A percentile compares a stretch with the other conserved stretches of the same genome.
These are phyloP conservation scores for Apamea epomidion DNA, from an alignment of 2,888 invertebrate genomes.

Conservation along the genomic window DNA sequence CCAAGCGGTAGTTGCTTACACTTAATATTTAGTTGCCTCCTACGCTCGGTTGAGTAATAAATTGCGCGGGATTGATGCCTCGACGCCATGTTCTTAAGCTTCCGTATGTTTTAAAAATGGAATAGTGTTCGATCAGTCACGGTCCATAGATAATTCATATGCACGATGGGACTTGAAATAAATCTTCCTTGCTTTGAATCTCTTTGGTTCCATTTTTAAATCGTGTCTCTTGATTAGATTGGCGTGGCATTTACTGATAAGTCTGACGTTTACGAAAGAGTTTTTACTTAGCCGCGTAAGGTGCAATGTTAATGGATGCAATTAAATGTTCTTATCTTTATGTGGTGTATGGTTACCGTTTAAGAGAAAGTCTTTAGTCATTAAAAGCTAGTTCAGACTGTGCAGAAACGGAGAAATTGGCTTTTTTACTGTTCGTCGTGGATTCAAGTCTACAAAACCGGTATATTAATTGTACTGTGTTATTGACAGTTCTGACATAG, in stretches of 20 bases:
- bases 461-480: not conserved
- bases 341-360: slow-evolving; percentile 42
- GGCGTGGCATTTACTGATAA: slow-evolving; percentile 74
- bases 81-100: slow-evolving; percentile 70
- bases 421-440: not conserved
- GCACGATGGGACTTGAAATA: slow-evolving; percentile 75
- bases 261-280: slow-evolving; percentile 69
- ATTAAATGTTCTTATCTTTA: slow-evolving; percentile 52
- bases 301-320: slow-evolving; percentile 50
- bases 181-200: slow-evolving; percentile 75
- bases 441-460: not conserved
- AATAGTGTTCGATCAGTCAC: slow-evolving; percentile 82
- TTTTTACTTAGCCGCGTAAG: slow-evolving; percentile 55
- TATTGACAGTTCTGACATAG: not conserved
- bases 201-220: slow-evolving; percentile 70
- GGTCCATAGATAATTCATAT: slow-evolving; percentile 79
- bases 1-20: slow-evolving; percentile 83
- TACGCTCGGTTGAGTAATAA: slow-evolving; percentile 84
- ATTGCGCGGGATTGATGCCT: slow-evolving; percentile 78
- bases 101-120: slow-evolving; percentile 79
- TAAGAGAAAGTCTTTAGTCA: slow-evolving; percentile 32
- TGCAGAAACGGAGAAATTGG: not conserved
- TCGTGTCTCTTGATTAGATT: slow-evolving; percentile 76
- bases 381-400: slow-evolving; percentile 25
- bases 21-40: slow-evolving; percentile 88